A percentile compares a stretch with the other conserved stretches of the same genome.
Evolutionary conservation across 1,140 invertebrate genomes (phyloP).

Genomic region (Drosophila tropicalis): DNA sequence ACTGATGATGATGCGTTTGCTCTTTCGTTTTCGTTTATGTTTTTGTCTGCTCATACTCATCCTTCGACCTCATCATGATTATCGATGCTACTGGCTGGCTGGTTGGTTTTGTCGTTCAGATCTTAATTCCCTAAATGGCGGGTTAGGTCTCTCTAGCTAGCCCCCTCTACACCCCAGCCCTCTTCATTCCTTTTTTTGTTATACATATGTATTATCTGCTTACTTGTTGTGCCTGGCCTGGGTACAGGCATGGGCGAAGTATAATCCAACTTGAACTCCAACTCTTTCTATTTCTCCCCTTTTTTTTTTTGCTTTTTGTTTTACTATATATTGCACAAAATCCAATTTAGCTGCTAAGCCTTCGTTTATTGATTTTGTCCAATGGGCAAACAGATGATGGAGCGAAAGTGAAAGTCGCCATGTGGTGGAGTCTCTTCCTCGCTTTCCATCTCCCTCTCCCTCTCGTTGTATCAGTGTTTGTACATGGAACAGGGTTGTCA

Average conservation of each 20-base stretch:
- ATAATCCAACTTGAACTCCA: conserved; percentile 5
- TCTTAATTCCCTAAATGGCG: conserved; percentile 58
- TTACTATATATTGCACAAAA: conserved; percentile 40
- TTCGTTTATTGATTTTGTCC: conserved; percentile 63
- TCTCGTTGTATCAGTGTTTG: not conserved
- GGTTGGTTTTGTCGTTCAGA: conserved; percentile 28
- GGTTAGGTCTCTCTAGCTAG: conserved; percentile 5
- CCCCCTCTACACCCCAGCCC: not conserved
- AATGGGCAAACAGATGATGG: conserved; percentile 14
- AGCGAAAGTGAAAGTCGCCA: not conserved
- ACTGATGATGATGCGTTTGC: conserved; percentile 75
- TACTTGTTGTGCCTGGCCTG: conserved; percentile 35
- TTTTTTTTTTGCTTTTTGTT: conserved; percentile 31
- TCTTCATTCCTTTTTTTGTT: conserved; percentile 32
- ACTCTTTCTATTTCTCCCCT: not conserved
- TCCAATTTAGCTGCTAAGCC: conserved; percentile 77
- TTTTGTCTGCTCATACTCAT: not conserved
- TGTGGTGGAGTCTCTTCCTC: not conserved
- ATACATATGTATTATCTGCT: conserved; percentile 65
- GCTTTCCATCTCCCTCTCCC: no score
- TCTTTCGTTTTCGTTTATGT: conserved; percentile 68
- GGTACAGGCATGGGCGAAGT: not conserved
- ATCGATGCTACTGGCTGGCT: conserved; percentile 30
- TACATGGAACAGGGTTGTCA: conserved; percentile 31
- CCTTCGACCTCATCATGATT: conserved; percentile 30